A percentile compares a stretch with the other conserved stretches of the same genome.
Evolutionary conservation across 1,140 invertebrate species (phyloP).

Genomic region (Solen grandis): DNA sequence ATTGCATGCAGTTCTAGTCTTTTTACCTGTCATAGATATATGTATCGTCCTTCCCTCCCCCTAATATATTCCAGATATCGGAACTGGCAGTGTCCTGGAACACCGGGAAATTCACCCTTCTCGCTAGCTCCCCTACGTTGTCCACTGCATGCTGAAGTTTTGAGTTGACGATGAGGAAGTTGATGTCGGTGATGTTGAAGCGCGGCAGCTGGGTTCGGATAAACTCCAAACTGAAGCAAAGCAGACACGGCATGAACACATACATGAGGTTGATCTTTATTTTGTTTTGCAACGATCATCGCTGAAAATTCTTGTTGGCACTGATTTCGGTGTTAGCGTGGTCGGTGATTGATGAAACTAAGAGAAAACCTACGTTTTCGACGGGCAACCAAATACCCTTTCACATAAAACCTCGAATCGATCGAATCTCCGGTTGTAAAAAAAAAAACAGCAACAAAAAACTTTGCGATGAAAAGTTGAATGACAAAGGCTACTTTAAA

Average conservation of each 20-base stretch:
- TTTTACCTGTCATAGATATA: slow-evolving; percentile 78
- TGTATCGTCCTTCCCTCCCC: slow-evolving; percentile 77
- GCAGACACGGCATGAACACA: background rate
- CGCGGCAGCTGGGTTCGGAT: slow-evolving; percentile 17
- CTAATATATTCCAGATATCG: slow-evolving; percentile 70
- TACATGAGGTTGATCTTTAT: slow-evolving; percentile 5
- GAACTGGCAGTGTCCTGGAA: slow-evolving; percentile 73
- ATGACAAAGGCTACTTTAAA: no score
- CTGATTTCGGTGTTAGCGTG: no score
- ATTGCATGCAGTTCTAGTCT: background rate
- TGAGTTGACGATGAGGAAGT: slow-evolving; percentile 76
- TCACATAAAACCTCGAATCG: no score
- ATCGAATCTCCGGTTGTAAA: no score
- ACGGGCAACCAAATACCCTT: no score
- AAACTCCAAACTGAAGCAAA: slow-evolving; percentile 30
- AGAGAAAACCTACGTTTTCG: no score
- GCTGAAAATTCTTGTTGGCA: no score
- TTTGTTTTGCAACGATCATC: slow-evolving; percentile 34
- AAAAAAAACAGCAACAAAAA: no score
- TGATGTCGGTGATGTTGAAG: slow-evolving; percentile 63
- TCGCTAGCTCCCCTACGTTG: slow-evolving; percentile 52
- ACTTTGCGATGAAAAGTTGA: no score
- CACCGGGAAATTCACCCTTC: slow-evolving; percentile 67
- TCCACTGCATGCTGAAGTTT: slow-evolving; percentile 47
- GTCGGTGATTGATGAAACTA: no score